Evolutionary conservation across 2,797 vertebrate species (phyloP).

Genomic region (Florisuga fusca): DNA sequence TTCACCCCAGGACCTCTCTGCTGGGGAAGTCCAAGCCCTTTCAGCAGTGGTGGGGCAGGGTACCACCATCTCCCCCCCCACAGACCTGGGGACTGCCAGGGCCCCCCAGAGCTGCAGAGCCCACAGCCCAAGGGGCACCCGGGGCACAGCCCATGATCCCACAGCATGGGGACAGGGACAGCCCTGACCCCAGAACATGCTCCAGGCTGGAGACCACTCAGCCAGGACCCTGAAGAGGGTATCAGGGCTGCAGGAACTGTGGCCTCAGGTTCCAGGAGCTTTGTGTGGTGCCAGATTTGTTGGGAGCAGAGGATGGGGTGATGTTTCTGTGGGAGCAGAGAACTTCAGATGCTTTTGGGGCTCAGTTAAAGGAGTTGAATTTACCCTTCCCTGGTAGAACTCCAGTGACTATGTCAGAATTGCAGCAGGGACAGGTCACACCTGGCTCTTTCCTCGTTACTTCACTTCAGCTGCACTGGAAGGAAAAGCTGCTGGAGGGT

Average conservation of each 20-base stretch:
- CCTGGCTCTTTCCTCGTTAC: neutral
- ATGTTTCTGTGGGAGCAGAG: neutral
- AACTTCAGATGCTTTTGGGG: neutral
- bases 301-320: neutral
- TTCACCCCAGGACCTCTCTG: neutral
- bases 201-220: neutral
- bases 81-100: neutral
- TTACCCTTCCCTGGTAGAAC: neutral
- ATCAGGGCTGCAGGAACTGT: rapidly evolving
- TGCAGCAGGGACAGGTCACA: constrained; percentile 33
- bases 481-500: neutral
- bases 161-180: neutral
- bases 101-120: neutral
- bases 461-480: neutral
- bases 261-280: neutral
- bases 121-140: too few species aligned
- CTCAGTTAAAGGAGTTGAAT: neutral
- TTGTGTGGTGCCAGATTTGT: neutral
- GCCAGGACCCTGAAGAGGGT: neutral
- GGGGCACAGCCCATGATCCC: too few species aligned
- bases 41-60: neutral
- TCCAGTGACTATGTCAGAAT: constrained; percentile 2
- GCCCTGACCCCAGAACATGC: neutral
- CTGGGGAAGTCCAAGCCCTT: neutral
- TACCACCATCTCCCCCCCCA: too few species aligned